Base-by-base conservation (phyloP, 2,797 vertebrate species). In the Rousettus madagascariensis region DNA sequence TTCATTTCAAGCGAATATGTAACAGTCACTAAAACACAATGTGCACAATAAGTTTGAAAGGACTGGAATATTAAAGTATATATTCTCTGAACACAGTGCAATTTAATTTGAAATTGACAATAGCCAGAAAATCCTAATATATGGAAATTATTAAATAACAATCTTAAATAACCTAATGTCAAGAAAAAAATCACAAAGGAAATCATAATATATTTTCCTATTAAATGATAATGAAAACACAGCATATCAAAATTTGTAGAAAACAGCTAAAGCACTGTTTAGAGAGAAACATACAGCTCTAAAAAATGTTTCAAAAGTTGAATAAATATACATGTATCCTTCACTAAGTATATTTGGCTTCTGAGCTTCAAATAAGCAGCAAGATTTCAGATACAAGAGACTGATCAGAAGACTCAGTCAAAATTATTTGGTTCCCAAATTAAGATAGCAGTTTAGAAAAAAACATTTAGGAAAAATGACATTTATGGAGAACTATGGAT, bases 131-230 rank as follows among this genome's bases (percentile, higher is more conserved):
- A 87, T 36, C 38, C 17, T 63, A 90, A 59, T 43, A 79, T 90
- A 55, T 11, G 9, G 36, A 90, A 95, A 74, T 51, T 92, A 66
- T 53, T 89, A 53, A 86, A 36, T 49, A 95, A 92, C 15, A 38
- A n/a, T 61, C 24, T 49, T 80, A 91, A 55, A 43, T 72, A 89
- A 95, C 46, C 63, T 66, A 86, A 8, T 1, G 41, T 72, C 38
- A 84, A 90, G 84, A 83, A 92, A 24, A 53, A 49, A 63, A 89
- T 3, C 9, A 68, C 43, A 59, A 61, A 38, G 11, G 8, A 85
- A 91, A 93, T 71, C 71, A 86, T 83, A 92, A 92, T 57, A 68
- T 33, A 53, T 74, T 74, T 89, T 75, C 65, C 74, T 68, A 93
- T 3, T 72, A 46, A 95, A 74, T 68, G 28, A 69, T 49, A 79